Percentiles rank a stretch among this genome's conserved stretches.
Conservation (phyloP, 2,797 vertebrate species). For the Tapera naevia region DNA sequence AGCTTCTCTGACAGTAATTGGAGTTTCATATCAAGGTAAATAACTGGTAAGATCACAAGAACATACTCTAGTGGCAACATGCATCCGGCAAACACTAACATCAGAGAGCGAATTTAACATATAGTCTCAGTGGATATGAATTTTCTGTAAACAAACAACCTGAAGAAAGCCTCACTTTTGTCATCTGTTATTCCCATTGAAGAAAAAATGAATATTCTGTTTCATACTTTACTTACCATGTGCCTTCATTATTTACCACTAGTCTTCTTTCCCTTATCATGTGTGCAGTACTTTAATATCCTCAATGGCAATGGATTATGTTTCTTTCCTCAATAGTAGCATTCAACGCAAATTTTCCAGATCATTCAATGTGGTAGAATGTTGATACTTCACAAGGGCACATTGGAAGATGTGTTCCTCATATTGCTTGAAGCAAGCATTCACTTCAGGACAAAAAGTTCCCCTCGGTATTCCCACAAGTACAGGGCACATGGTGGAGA, state of each 20-base stretch:
- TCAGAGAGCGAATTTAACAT: slow-evolving; percentile 80
- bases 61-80: slow-evolving; percentile 74
- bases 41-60: slow-evolving; percentile 78
- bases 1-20: slow-evolving; percentile 80
- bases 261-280: slow-evolving; percentile 19
- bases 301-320: slow-evolving; percentile 10
- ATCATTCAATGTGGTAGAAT: slow-evolving; percentile 26
- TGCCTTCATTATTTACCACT: slow-evolving; percentile 75
- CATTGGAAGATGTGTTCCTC: neutral
- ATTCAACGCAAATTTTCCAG: slow-evolving; percentile 50
- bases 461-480: neutral
- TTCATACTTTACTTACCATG: slow-evolving; percentile 75
- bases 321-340: neutral
- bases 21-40: slow-evolving; percentile 81
- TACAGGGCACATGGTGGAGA: neutral
- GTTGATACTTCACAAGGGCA: neutral
- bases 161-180: slow-evolving; percentile 76
- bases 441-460: neutral
- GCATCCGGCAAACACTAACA: slow-evolving; percentile 77
- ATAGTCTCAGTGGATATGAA: slow-evolving; percentile 71
- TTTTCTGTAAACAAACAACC: slow-evolving; percentile 80
- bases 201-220: slow-evolving; percentile 83
- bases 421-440: neutral
- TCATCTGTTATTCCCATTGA: slow-evolving; percentile 81
- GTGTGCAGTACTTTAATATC: neutral